Evolutionary conservation across 2,797 vertebrate species (phyloP).

Genomic region (Tamandua tetradactyla): DNA sequence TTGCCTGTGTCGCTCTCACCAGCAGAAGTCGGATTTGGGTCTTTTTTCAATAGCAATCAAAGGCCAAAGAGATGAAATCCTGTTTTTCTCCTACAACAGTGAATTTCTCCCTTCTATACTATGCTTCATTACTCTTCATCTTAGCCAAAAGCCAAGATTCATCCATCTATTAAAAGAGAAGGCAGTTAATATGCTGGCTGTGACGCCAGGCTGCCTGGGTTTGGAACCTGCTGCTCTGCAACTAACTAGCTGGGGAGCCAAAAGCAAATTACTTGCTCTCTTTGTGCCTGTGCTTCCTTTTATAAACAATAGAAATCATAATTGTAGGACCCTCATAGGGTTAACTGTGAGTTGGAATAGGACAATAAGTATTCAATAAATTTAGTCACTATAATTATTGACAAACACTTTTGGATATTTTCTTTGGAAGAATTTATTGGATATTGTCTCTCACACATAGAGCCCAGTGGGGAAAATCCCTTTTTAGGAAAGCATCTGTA

Average conservation of each 20-base stretch:
- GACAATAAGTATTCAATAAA: neutral
- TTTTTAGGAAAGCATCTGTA: neutral
- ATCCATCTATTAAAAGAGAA: neutral
- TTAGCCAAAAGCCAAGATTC: conserved; percentile 13
- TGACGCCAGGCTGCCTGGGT: neutral
- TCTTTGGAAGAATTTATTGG: neutral
- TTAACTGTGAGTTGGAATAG: neutral
- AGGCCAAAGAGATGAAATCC: conserved; percentile 18
- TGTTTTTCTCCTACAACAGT: neutral
- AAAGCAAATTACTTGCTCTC: neutral
- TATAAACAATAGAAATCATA: conserved; percentile 11
- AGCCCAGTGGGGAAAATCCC: neutral
- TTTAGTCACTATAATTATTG: neutral
- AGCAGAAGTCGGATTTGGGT: neutral
- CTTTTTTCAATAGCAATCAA: conserved; percentile 9
- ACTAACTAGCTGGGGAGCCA: neutral
- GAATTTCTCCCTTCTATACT: neutral
- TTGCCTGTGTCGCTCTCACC: neutral
- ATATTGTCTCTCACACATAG: neutral
- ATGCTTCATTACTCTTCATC: conserved; percentile 24
- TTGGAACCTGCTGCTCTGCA: neutral
- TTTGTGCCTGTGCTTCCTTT: neutral
- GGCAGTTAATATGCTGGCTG: neutral
- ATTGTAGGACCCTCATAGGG: neutral
- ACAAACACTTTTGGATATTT: neutral